These are phyloP conservation scores for Drosophila arawakana DNA, from an alignment of 1,140 invertebrate genomes.

Conservation along the genomic window DNA sequence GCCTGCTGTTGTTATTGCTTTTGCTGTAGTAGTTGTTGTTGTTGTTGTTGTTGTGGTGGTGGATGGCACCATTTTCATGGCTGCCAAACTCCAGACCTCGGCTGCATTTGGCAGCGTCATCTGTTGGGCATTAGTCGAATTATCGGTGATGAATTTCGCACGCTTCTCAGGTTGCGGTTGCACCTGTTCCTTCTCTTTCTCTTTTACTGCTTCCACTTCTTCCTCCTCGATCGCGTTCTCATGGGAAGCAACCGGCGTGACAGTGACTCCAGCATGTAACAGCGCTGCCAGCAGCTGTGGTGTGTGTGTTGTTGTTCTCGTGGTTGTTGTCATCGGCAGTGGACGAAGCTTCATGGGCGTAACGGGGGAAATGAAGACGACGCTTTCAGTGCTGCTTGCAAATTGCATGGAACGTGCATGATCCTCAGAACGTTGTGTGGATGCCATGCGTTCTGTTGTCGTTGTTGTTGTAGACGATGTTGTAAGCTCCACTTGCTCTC, in stretches of 20 bases:
- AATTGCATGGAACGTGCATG: slow-evolving; percentile 59
- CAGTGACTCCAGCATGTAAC: slow-evolving; percentile 36
- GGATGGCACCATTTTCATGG: slow-evolving; percentile 69
- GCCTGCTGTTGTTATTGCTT: slow-evolving; percentile 15
- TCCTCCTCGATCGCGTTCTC: slow-evolving; percentile 67
- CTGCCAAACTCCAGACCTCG: slow-evolving; percentile 76
- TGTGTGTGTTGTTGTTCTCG: slow-evolving; percentile 31
- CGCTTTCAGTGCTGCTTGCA: slow-evolving; percentile 41
- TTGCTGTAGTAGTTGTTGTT: slow-evolving; percentile 16
- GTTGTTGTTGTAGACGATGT: slow-evolving; percentile 17
- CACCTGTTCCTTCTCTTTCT: slow-evolving; percentile 39
- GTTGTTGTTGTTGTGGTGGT: slow-evolving; percentile 10
- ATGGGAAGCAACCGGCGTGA: slow-evolving; percentile 43
- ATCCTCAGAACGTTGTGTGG: slow-evolving; percentile 40
- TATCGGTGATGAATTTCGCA: slow-evolving; percentile 74
- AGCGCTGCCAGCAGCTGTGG: slow-evolving; percentile 41
- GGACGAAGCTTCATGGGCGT: slow-evolving; percentile 69
- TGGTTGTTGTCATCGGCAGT: slow-evolving; percentile 41
- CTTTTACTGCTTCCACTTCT: too few relatives aligned
- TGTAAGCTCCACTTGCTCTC: neutral
- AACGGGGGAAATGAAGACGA: slow-evolving; percentile 7
- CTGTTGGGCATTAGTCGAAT: slow-evolving; percentile 77
- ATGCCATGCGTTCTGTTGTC: neutral
- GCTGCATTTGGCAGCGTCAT: slow-evolving; percentile 67
- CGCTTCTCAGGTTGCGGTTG: slow-evolving; percentile 65